These are phyloP conservation scores for Polyergus mexicanus DNA, from an alignment of 1,140 invertebrate species.

Conservation along the genomic window DNA sequence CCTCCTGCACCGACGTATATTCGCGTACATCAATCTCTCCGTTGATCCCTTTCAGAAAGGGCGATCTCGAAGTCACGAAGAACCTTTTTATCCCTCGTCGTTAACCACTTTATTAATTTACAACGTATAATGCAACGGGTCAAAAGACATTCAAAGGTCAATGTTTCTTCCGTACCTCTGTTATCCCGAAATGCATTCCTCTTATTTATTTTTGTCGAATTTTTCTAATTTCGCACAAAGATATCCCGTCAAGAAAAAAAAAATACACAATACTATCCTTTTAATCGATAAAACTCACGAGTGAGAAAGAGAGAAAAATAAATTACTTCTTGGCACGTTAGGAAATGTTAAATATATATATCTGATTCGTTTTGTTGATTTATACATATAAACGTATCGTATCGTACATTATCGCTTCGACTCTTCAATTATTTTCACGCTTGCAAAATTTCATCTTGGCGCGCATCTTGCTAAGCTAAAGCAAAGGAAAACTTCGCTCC, in stretches of 20 bases:
- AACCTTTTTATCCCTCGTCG: slow-evolving; percentile 74
- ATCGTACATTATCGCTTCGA: background rate
- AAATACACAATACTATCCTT: background rate
- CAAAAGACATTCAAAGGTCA: slow-evolving; percentile 69
- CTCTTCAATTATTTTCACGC: background rate
- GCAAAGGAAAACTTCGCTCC: background rate
- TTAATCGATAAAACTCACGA: background rate
- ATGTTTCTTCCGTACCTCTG: slow-evolving; percentile 65
- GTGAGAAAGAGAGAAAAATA: background rate
- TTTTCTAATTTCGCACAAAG: slow-evolving; percentile 43
- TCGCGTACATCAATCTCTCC: slow-evolving; percentile 38
- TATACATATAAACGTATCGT: background rate
- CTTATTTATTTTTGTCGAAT: slow-evolving; percentile 17
- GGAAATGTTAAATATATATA: background rate
- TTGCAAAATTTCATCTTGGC: background rate
- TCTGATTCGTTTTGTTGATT: background rate
- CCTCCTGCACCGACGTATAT: background rate
- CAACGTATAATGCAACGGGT: slow-evolving; percentile 76
- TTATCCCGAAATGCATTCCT: slow-evolving; percentile 19
- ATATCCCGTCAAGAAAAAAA: background rate
- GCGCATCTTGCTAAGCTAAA: background rate
- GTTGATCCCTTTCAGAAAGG: slow-evolving; percentile 46
- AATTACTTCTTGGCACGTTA: background rate
- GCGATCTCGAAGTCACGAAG: slow-evolving; percentile 29
- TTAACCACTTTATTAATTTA: slow-evolving; percentile 83